These are phyloP conservation scores for Bufotes viridis DNA, from an alignment of 2,797 vertebrate genomes.

Conservation along the genomic window DNA sequence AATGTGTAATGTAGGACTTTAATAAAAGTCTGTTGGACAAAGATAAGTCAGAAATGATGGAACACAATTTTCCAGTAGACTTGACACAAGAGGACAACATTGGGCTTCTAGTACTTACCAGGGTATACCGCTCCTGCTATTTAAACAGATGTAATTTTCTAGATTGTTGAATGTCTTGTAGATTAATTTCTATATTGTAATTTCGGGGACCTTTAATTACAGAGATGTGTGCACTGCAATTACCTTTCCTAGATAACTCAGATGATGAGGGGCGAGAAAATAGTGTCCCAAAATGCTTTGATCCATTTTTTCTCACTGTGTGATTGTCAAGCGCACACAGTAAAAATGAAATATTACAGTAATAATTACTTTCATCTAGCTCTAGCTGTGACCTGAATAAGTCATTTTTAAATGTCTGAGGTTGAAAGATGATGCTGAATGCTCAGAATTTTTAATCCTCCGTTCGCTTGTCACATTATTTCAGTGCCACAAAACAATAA, in stretches of 20 bases:
- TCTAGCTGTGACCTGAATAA: slow-evolving; percentile 44
- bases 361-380: slow-evolving; percentile 50
- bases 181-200: slow-evolving; percentile 43
- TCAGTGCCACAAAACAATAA: neutral
- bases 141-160: slow-evolving; percentile 22
- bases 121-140: neutral
- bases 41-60: neutral
- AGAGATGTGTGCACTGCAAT: slow-evolving; percentile 24
- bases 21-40: neutral
- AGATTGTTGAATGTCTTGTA: slow-evolving; percentile 38
- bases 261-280: slow-evolving; percentile 31
- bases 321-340: slow-evolving; percentile 42
- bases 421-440: slow-evolving; percentile 25
- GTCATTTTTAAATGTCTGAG: slow-evolving; percentile 11
- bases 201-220: slow-evolving; percentile 49
- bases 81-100: neutral
- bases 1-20: neutral
- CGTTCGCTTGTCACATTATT: slow-evolving; percentile 12
- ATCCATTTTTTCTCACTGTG: slow-evolving; percentile 44
- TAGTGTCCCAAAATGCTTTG: slow-evolving; percentile 36
- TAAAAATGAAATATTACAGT: slow-evolving; percentile 49
- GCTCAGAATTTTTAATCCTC: slow-evolving; percentile 19
- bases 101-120: neutral
- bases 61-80: neutral
- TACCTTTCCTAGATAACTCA: slow-evolving; percentile 39